Conservation (phyloP, 2,888 invertebrate genomes). For the Heterodera filipjevi region DNA sequence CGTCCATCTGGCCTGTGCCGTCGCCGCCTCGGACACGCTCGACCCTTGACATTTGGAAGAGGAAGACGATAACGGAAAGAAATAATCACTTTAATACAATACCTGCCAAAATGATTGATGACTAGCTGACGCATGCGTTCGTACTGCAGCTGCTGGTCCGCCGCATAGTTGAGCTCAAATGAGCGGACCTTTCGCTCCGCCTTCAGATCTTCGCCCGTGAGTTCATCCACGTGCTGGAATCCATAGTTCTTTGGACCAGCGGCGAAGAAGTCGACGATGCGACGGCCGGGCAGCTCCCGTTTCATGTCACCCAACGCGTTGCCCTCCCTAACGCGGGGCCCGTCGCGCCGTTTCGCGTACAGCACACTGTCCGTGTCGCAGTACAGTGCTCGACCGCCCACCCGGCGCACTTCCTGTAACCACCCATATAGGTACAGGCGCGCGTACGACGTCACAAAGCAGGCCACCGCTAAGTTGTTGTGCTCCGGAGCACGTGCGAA, state of each 20-base stretch:
- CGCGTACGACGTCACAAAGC: conserved; percentile 21
- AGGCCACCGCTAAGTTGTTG: conserved; percentile 23
- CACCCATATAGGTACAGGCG: conserved; percentile 16
- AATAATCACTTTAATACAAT: no score
- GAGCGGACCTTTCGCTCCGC: conserved; percentile 27
- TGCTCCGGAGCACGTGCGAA: conserved; percentile 13
- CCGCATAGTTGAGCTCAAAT: conserved; percentile 25
- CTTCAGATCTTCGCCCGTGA: conserved; percentile 24
- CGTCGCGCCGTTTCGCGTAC: neutral
- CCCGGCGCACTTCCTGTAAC: neutral
- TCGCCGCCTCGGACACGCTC: no score
- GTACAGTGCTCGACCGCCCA: neutral
- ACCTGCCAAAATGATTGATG: conserved; percentile 13
- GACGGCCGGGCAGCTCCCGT: conserved; percentile 19
- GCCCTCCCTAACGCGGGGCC: conserved; percentile 14
- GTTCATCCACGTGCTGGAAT: conserved; percentile 22
- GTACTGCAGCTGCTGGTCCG: conserved; percentile 12
- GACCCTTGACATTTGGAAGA: no score
- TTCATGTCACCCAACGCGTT: conserved; percentile 30
- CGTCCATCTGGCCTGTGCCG: neutral
- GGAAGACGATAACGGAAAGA: no score
- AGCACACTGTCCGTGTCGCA: conserved; percentile 28
- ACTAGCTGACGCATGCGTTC: conserved; percentile 21
- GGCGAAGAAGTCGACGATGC: conserved; percentile 30
- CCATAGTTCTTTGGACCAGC: conserved; percentile 34